These are phyloP conservation scores for Microctenopoma lineatum DNA, from an alignment of 2,797 vertebrate species.

Conservation along the genomic window DNA sequence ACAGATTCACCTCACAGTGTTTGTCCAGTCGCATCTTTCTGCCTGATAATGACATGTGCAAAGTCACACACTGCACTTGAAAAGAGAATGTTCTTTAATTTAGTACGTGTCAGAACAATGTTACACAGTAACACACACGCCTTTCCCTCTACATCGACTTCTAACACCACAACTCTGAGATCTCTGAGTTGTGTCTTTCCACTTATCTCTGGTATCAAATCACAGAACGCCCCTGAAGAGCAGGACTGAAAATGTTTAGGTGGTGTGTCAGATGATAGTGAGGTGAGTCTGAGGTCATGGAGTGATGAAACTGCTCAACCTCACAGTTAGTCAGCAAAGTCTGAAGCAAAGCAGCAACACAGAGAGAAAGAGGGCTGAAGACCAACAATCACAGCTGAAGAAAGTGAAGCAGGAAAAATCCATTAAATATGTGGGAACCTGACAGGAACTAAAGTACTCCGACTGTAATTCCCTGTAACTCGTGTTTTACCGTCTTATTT, in stretches of 20 bases:
- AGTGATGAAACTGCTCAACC: conserved; percentile 41
- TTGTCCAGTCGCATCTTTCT: conserved; percentile 18
- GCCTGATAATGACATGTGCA: conserved; percentile 36
- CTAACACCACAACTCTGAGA: not conserved
- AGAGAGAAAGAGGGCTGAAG: not conserved
- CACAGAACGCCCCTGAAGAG: conserved; percentile 10
- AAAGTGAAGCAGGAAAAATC: not conserved
- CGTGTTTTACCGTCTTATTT: not conserved
- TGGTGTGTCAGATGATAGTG: conserved; percentile 45
- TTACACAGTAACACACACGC: not conserved
- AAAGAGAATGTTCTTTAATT: conserved; percentile 40
- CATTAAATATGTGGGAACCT: not conserved
- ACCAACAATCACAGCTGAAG: not conserved
- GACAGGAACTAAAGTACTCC: not conserved
- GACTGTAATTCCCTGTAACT: not conserved
- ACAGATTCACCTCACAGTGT: conserved; percentile 22
- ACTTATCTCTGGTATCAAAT: conserved; percentile 35
- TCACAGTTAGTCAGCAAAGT: conserved; percentile 30
- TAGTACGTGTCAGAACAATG: conserved; percentile 23
- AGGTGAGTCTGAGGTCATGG: conserved; percentile 47
- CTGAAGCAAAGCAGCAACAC: conserved; percentile 34
- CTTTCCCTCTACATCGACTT: conserved; percentile 2
- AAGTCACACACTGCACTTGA: conserved; percentile 17
- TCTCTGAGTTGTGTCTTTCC: conserved; percentile 19
- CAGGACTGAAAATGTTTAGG: conserved; percentile 22